phyloP scores from a whole-genome alignment of 1,140 invertebrate species.

The Tachypleus tridentatus region DNA sequence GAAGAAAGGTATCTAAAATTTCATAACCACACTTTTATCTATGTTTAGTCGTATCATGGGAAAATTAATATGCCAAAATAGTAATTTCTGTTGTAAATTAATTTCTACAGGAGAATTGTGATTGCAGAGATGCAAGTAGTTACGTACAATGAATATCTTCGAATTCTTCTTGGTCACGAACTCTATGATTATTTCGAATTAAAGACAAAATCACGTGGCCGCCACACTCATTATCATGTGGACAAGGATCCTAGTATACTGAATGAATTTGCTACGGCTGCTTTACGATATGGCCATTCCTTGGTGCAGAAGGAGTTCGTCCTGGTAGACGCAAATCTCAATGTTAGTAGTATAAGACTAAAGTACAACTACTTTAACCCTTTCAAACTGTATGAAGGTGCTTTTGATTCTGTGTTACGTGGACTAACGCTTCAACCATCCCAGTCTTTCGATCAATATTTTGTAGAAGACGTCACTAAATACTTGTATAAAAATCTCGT shows the following conservation, averaged over 20 bases:
- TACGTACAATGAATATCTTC: conserved; percentile 42
- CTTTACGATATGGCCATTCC: conserved; percentile 1
- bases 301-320: neutral
- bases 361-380: conserved; percentile 24
- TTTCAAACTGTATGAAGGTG: conserved; percentile 24
- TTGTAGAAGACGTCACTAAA: conserved; percentile 24
- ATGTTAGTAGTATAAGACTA: conserved; percentile 16
- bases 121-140: conserved; percentile 36
- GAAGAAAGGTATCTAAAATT: no score
- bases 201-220: conserved; percentile 10
- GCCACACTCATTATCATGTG: conserved; percentile 18
- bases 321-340: conserved; percentile 9
- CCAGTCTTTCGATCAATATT: conserved; percentile 27
- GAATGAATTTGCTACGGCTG: conserved; percentile 26
- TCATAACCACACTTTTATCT: no score
- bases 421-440: conserved; percentile 49
- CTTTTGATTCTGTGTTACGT: conserved; percentile 39
- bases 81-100: no score
- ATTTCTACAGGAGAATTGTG: conserved; percentile 20
- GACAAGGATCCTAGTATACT: conserved; percentile 28
- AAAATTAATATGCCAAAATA: no score
- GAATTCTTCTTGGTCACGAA: conserved; percentile 36
- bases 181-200: conserved; percentile 24
- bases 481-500: conserved; percentile 16
- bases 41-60: no score